Evolutionary conservation across 2,888 invertebrate species (phyloP).

Genomic region (Fragum sueziense): DNA sequence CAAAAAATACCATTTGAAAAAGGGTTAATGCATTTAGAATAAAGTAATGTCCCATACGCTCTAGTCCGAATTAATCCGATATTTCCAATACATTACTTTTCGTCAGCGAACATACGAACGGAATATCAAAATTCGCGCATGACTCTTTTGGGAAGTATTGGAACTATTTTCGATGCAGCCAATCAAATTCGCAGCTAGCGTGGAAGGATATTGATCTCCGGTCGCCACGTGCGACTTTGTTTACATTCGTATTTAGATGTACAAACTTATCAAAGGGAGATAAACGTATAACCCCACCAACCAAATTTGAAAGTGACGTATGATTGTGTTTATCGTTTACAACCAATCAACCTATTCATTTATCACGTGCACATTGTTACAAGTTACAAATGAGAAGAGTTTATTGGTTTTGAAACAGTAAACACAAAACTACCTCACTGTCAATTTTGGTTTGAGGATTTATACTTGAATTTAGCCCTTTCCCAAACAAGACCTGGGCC

Average conservation of each 20-base stretch:
- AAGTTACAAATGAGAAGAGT: too few species aligned
- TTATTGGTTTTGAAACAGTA: too few species aligned
- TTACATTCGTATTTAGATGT: background rate
- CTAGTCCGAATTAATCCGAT: slow-evolving; percentile 34
- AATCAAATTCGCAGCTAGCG: slow-evolving; percentile 4
- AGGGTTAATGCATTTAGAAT: slow-evolving; percentile 15
- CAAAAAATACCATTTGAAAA: too few species aligned
- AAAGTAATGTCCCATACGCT: slow-evolving; percentile 17
- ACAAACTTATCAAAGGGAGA: background rate
- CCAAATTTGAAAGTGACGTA: too few species aligned
- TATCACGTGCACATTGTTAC: too few species aligned
- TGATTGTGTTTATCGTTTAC: too few species aligned
- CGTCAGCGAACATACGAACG: slow-evolving; percentile 16
- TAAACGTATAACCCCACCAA: background rate
- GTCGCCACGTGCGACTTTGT: slow-evolving; percentile 18
- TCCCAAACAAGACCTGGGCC: too few species aligned
- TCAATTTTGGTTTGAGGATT: too few species aligned
- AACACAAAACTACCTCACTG: too few species aligned
- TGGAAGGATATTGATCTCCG: slow-evolving; percentile 12
- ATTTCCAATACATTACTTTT: slow-evolving; percentile 30
- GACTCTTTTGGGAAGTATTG: slow-evolving; percentile 4
- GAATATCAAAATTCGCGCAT: slow-evolving; percentile 33
- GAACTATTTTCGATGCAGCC: slow-evolving; percentile 28
- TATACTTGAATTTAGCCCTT: too few species aligned
- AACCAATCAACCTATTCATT: too few species aligned